Base-by-base conservation (phyloP, 2,797 vertebrate species). In the Enteromius mattozi region DNA sequence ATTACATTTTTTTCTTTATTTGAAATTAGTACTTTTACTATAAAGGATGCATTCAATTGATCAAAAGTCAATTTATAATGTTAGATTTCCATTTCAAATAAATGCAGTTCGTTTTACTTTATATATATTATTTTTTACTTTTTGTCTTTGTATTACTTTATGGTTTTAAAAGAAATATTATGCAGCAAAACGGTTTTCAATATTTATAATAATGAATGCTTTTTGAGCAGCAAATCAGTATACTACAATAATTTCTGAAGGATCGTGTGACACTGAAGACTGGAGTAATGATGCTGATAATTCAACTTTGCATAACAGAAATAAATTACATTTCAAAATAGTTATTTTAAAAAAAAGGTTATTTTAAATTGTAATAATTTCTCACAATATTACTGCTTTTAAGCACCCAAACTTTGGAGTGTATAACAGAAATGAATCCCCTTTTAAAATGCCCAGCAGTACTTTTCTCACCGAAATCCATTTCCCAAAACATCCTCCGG, bases 401-500 rank as follows among this genome's bases (percentile, higher is more conserved):
- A 30, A n/a, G 2, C 10, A 19, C 8, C 16, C 17, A 42, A 21
- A 42, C 19, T 69, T 40, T 6, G n/a, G 8, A 45, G 10, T 27
- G 56, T 24, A 24, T 24, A 59, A 61, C 6, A 65, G n/a, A n/a
- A 75, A 54, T 37, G 0, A 37, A 75, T 56, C 30, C 49, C 9
- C 30, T 35, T 54, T 75, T n/a, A 54, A 21, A 56, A 76, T 16
- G n/a, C 24, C 61, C 51, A 66, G 78, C 68, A 77, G 45, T 17
- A 81, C 21, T 70, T 63, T 82, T 86, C 80, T 78, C 76, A 80
- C 71, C 78, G 16, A 79, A 56, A 68, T 56, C 80, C 6, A 61
- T 61, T 70, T 65, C 54, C 70, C 66, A 17, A 49, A 65, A 54
- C 12, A 74, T 30, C 17, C 61, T 42, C 0, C 70, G 21, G 81